These are phyloP conservation scores for Grus americana DNA, from an alignment of 2,113 vertebrate species.

Conservation along the genomic window DNA sequence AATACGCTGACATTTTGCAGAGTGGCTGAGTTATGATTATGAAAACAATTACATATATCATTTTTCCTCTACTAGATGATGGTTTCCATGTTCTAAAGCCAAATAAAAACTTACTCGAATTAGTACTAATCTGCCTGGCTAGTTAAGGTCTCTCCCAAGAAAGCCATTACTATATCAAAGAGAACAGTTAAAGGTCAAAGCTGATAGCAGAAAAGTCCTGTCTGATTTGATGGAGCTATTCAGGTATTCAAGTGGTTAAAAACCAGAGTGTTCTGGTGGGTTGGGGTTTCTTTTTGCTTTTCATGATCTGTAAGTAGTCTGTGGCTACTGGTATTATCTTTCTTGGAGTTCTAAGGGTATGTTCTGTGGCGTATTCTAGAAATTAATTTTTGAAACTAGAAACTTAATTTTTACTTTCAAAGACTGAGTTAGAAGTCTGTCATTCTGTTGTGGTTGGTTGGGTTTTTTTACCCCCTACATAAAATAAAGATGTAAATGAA, in stretches of 20 bases:
- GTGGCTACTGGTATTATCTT: neutral
- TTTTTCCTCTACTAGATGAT: neutral
- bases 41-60: neutral
- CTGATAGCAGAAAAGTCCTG: neutral
- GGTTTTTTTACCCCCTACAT: neutral
- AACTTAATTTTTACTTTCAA: neutral
- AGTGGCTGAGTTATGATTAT: neutral
- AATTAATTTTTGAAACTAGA: neutral
- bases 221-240: neutral
- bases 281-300: neutral
- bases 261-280: neutral
- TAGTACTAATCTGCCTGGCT: neutral
- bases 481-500: neutral
- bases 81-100: neutral
- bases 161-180: neutral
- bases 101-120: neutral
- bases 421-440: neutral
- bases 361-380: neutral
- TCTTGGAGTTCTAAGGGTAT: neutral
- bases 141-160: neutral
- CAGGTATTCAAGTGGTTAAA: neutral
- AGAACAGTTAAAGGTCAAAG: neutral
- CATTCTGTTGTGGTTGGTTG: too few species aligned
- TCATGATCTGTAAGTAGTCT: neutral
- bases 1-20: neutral